phyloP scores from a whole-genome alignment of 2,113 vertebrate species.

The Mobula birostris region DNA sequence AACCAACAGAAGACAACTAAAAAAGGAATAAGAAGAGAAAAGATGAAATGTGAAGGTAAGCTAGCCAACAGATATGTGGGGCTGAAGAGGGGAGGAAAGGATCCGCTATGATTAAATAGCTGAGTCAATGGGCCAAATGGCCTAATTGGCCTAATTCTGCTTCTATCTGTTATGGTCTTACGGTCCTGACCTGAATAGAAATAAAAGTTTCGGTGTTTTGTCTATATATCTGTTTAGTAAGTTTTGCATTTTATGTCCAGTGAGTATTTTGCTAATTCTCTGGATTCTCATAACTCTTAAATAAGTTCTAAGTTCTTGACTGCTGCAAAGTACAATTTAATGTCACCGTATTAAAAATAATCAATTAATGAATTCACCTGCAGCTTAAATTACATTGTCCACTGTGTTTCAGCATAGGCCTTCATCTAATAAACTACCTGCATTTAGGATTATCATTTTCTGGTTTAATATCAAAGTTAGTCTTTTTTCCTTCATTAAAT shows the following conservation, averaged over 20 bases:
- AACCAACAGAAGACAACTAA: too few species aligned
- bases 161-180: too few species aligned
- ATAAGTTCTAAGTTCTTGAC: not conserved
- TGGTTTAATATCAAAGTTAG: not conserved
- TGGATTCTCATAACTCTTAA: not conserved
- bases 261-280: not conserved
- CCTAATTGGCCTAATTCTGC: too few species aligned
- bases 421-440: not conserved
- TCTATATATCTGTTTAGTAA: not conserved
- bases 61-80: too few species aligned
- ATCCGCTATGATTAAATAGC: too few species aligned
- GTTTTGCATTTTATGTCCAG: not conserved
- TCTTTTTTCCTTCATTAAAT: not conserved
- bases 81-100: too few species aligned
- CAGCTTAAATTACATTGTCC: not conserved
- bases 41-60: too few species aligned
- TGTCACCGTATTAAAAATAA: not conserved
- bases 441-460: not conserved
- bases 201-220: not conserved
- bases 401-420: not conserved
- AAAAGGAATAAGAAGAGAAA: too few species aligned
- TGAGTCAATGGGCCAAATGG: too few species aligned
- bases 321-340: not conserved
- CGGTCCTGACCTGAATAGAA: not conserved
- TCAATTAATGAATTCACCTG: not conserved